phyloP scores from a whole-genome alignment of 1,140 invertebrate genomes.

The Arion vulgaris region DNA sequence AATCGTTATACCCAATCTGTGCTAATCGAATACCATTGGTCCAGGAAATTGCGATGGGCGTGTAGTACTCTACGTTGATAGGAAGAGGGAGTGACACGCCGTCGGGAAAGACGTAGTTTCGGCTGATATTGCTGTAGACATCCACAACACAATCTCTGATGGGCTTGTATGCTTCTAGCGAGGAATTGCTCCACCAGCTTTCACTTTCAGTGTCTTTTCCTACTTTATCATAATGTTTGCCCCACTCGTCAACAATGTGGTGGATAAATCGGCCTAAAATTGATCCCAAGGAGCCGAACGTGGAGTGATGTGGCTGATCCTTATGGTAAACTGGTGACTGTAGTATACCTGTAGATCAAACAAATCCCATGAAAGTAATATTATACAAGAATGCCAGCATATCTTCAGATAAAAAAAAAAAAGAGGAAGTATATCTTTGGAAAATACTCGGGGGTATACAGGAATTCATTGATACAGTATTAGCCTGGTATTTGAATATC shows the following conservation, averaged over 20 bases:
- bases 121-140: conserved; percentile 11
- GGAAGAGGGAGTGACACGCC: not conserved
- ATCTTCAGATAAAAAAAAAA: too few species aligned
- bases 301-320: conserved; percentile 48
- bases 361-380: not conserved
- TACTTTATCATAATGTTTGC: conserved; percentile 23
- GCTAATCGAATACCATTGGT: conserved; percentile 23
- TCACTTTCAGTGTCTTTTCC: not conserved
- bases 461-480: too few species aligned
- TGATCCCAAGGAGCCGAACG: conserved; percentile 55
- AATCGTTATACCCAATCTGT: conserved; percentile 22
- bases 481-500: too few species aligned
- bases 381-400: too few species aligned
- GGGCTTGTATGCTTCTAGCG: not conserved
- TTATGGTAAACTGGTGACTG: conserved; percentile 57
- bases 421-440: too few species aligned
- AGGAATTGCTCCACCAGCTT: conserved; percentile 19
- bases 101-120: not conserved
- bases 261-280: conserved; percentile 49
- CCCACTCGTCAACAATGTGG: conserved; percentile 52
- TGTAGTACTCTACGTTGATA: not conserved
- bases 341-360: conserved; percentile 50
- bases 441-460: too few species aligned
- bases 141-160: not conserved
- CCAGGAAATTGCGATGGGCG: conserved; percentile 19